A percentile compares a stretch with the other conserved stretches of the same genome.
These are phyloP conservation scores for Triplophysa yarkandensis DNA, from an alignment of 2,797 vertebrate species.

Conservation along the genomic window DNA sequence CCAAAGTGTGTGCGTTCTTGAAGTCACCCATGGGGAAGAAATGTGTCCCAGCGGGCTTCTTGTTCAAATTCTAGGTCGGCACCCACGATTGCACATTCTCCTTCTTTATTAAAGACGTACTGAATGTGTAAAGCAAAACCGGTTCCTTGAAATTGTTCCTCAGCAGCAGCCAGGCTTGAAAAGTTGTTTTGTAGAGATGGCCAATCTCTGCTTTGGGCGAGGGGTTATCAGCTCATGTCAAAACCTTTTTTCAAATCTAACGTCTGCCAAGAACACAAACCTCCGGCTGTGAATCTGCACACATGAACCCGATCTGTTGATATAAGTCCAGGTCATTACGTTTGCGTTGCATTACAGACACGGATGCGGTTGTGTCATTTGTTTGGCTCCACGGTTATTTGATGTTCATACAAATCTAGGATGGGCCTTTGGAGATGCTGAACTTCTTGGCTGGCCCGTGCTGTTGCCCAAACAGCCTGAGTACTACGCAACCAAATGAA, in stretches of 20 bases:
- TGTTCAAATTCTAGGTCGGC: conserved; percentile 29
- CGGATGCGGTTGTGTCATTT: no score
- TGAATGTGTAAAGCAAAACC: not conserved
- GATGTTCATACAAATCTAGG: no score
- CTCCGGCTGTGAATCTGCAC: no score
- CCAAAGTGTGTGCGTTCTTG: conserved; percentile 30
- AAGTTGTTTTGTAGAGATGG: conserved; percentile 1
- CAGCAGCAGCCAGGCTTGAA: not conserved
- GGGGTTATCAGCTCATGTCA: conserved; percentile 3
- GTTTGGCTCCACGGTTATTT: no score
- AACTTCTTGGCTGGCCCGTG: no score
- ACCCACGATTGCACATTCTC: not conserved
- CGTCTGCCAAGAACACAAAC: conserved; percentile 37
- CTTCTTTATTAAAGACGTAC: no score
- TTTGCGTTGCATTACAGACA: no score
- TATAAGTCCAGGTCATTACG: no score
- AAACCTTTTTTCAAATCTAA: conserved; percentile 2
- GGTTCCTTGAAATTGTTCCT: not conserved
- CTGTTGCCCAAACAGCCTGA: no score
- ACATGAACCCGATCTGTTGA: no score
- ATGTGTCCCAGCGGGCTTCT: not conserved
- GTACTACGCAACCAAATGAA: no score
- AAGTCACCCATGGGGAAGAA: conserved; percentile 27
- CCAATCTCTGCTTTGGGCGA: not conserved
- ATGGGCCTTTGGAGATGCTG: no score